Evolutionary conservation across 2,113 vertebrate species (phyloP).

Genomic region (human (Homo sapiens)): DNA sequence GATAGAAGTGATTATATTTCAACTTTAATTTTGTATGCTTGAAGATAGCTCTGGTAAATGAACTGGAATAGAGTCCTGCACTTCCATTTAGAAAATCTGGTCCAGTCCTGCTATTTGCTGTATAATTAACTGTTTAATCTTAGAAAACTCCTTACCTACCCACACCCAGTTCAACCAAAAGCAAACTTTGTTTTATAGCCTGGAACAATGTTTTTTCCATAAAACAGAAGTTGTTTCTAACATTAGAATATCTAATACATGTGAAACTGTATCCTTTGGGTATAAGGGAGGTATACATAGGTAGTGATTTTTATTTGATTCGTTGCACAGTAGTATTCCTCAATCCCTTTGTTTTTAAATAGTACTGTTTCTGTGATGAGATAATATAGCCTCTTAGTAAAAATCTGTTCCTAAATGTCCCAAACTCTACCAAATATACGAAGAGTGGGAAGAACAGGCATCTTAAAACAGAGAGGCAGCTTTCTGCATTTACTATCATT

Average conservation of each 20-base stretch:
- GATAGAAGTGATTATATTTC: not conserved
- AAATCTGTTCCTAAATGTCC: not conserved
- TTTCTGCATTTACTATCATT: not conserved
- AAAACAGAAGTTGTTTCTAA: not conserved
- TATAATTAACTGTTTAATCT: not conserved
- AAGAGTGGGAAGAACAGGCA: not conserved
- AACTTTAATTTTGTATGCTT: not conserved
- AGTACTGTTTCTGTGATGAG: not conserved
- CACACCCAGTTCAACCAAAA: not conserved
- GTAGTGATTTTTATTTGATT: not conserved
- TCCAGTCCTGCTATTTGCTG: not conserved
- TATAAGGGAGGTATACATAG: not conserved
- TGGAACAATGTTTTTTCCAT: not conserved
- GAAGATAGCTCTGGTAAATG: not conserved
- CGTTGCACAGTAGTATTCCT: not conserved
- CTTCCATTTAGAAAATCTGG: not conserved
- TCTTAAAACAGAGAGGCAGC: not conserved
- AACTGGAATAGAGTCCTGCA: not conserved
- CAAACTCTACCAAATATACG: not conserved
- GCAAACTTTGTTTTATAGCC: not conserved
- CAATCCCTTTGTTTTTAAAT: not conserved
- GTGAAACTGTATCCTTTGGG: not conserved
- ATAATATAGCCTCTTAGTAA: not conserved
- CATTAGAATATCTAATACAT: not conserved
- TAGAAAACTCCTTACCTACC: not conserved